Evolutionary conservation across 2,888 invertebrate genomes (phyloP), one percentile per base, ranked within the genome.

Genomic region (Blastobasis adustella): DNA sequence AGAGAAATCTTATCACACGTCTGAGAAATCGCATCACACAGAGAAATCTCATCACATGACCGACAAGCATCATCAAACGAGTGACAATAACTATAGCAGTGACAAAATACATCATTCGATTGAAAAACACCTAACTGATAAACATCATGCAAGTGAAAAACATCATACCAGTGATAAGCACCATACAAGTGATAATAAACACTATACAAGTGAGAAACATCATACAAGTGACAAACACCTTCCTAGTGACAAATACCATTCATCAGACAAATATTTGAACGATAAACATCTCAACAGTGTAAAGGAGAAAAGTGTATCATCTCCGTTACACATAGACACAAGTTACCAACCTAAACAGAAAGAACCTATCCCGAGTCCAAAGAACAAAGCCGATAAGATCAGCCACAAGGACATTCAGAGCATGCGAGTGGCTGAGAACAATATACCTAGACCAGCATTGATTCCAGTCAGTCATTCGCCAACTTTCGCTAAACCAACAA

Each of bases 401-500:
- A 70, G 73, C 6, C 76, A 79, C 45, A 83, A 82, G 46, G 78
- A 79, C 47, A 79, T 85, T 6, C 85, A 87, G 48, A 77, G 49
- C 37, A 77, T 86, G 79, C 65, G 82, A 44, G 69, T 76, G 1
- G 66, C 73, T 0, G 87, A 88, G 45, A 85, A 80, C 52, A 85
- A 85, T 49, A 79, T 88, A 40, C 87, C 87, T 0, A 58, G 86
- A 48, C 87, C 87, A 0, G 70, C 74, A 0, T 59, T 87, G 59
- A 71, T 87, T 1, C 82, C 83, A 1, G 78, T 84, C 0, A 76
- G 78, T 48, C 80, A 80, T 61, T 85, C 87, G 0, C 87, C 87
- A 0, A 87, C 87, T 0, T 86, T 88, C 39, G 83, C 80, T 0
- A 87, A 87, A 58, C 86, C 87, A 0, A 87, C 85, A 37, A 87